A percentile compares a stretch with the other conserved stretches of the same genome.
phyloP scores from a whole-genome alignment of 1,140 invertebrate genomes.

The Drosophila quadrilineata region DNA sequence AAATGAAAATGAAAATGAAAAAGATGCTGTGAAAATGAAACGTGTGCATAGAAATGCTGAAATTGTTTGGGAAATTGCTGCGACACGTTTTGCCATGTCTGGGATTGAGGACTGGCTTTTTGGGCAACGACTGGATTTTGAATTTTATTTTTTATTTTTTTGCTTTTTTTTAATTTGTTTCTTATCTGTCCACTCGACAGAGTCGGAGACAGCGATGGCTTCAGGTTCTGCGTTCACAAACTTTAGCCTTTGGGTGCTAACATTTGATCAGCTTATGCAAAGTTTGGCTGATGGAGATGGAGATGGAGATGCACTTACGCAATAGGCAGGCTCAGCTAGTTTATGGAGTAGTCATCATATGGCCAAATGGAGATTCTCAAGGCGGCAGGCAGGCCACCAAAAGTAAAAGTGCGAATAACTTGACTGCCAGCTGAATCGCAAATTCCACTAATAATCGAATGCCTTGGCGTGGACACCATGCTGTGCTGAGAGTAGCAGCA shows the following conservation, averaged over 20 bases:
- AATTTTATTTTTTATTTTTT: constrained; percentile 44
- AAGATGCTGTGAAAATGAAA: constrained; percentile 35
- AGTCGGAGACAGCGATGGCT: background rate
- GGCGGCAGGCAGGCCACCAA: constrained; percentile 25
- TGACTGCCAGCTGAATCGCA: constrained; percentile 30
- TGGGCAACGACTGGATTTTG: constrained; percentile 17
- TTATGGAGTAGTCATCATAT: constrained; percentile 34
- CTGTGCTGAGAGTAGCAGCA: constrained; percentile 30
- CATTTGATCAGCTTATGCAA: constrained; percentile 57
- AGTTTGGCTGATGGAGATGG: constrained; percentile 30
- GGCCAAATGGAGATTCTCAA: constrained; percentile 45
- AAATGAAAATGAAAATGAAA: background rate
- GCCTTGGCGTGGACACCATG: constrained; percentile 19
- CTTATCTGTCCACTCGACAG: constrained; percentile 36
- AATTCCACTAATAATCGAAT: constrained; percentile 27
- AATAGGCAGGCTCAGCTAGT: constrained; percentile 23
- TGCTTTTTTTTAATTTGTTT: too few relatives aligned
- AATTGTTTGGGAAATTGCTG: constrained; percentile 71
- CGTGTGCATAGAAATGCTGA: constrained; percentile 54
- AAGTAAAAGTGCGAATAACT: constrained; percentile 60
- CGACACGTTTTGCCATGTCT: constrained; percentile 68
- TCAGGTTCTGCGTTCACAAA: constrained; percentile 53
- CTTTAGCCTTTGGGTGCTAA: constrained; percentile 73
- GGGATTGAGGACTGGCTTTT: background rate
- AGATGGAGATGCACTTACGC: constrained; percentile 41